Percentiles rank a stretch among this genome's conserved stretches.
Evolutionary conservation across 2,113 vertebrate species (phyloP).

Genomic region (Candoia aspera): DNA sequence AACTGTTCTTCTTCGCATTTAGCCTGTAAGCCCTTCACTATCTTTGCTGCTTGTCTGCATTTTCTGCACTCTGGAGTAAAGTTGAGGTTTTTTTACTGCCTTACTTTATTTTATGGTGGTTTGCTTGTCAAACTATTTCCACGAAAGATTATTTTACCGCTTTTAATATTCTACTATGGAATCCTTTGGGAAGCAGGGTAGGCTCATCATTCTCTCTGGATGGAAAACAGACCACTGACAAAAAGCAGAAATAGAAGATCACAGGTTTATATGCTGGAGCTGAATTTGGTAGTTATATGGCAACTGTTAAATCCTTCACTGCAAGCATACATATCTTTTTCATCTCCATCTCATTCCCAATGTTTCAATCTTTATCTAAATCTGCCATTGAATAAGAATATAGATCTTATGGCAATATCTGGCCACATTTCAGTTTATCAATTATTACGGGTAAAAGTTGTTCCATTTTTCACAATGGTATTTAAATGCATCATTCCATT

Average conservation of each 20-base stretch:
- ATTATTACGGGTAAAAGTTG: not conserved
- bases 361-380: not conserved
- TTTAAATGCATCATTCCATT: not conserved
- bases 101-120: not conserved
- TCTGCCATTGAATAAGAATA: not conserved
- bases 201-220: not conserved
- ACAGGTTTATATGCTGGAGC: not conserved
- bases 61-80: not conserved
- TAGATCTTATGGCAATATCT: not conserved
- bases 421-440: not conserved
- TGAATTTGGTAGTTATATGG: not conserved
- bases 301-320: not conserved
- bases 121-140: not conserved
- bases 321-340: not conserved
- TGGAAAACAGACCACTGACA: not conserved
- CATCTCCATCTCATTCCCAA: not conserved
- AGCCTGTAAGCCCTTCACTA: not conserved
- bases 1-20: not conserved
- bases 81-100: not conserved
- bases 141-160: not conserved
- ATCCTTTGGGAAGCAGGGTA: not conserved
- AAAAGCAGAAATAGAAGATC: not conserved
- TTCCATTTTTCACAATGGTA: not conserved
- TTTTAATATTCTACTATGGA: not conserved
- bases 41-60: not conserved